These are phyloP conservation scores for Epizoanthus scotinus DNA, from an alignment of 92 coral and sea anemone species.

Conservation along the genomic window DNA sequence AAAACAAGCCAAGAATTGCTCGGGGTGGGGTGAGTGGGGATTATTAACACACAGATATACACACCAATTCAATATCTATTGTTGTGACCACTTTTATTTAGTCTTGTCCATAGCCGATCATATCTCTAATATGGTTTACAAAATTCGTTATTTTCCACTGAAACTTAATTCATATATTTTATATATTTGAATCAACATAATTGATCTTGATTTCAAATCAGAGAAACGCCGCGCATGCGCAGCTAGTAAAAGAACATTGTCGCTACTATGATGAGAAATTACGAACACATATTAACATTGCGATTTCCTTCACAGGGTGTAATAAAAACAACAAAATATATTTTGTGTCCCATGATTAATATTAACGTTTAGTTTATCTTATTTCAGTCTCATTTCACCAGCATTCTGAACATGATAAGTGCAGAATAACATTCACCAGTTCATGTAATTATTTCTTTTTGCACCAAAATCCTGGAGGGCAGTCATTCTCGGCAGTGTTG, in stretches of 20 bases:
- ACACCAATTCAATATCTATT: background rate
- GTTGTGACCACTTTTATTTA: conserved; percentile 28
- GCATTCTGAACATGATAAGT: background rate
- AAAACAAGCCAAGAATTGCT: no score
- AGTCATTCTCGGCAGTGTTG: conserved; percentile 47
- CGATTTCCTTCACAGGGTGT: background rate
- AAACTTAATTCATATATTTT: background rate
- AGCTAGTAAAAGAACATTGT: conserved; percentile 1
- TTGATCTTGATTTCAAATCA: background rate
- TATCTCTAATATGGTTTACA: background rate
- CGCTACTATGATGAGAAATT: background rate
- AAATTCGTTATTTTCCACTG: conserved; percentile 2
- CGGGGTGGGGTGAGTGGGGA: no score
- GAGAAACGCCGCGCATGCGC: background rate
- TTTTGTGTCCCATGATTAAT: conserved; percentile 28
- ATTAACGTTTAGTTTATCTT: background rate
- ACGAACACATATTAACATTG: background rate
- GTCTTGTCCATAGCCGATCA: background rate
- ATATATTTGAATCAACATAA: conserved; percentile 3
- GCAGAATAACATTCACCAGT: background rate
- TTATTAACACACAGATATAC: no score
- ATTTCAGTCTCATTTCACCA: background rate
- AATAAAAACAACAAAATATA: conserved; percentile 34
- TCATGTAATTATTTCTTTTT: conserved; percentile 33
- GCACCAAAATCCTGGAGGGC: conserved; percentile 80